Conservation (phyloP, 2,797 vertebrate genomes). For the Pseudomugil tenellus region DNA sequence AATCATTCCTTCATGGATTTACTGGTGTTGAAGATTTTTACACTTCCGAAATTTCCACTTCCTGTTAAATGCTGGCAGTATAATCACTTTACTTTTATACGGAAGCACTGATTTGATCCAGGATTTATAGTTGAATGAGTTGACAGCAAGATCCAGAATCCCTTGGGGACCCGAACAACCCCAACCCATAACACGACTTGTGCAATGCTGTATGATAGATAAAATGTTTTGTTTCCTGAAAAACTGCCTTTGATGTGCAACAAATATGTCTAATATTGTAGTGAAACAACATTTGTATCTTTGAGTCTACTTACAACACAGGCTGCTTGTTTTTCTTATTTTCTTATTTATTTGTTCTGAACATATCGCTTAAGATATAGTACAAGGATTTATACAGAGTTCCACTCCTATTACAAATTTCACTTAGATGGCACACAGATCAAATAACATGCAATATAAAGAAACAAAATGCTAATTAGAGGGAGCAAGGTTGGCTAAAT, state of each 20-base stretch:
- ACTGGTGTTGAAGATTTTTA: not conserved
- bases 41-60: not conserved
- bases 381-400: too few relatives aligned
- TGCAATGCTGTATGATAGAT: not conserved
- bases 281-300: not conserved
- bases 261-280: not conserved
- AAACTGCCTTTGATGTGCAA: conserved; percentile 6
- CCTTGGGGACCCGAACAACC: not conserved
- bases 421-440: too few relatives aligned
- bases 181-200: conserved; percentile 1
- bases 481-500: too few relatives aligned
- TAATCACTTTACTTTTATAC: not conserved
- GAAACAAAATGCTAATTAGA: too few relatives aligned
- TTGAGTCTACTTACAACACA: not conserved
- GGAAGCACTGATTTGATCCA: not conserved
- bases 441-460: too few relatives aligned
- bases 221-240: not conserved
- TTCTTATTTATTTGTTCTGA: too few relatives aligned
- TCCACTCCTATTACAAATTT: too few relatives aligned
- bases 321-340: too few relatives aligned
- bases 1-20: not conserved
- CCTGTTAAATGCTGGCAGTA: not conserved
- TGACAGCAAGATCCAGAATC: conserved; percentile 1
- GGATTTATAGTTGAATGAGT: not conserved
- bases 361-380: too few relatives aligned